Conservation (phyloP, 2,113 vertebrate genomes). For the Lophotis ruficrista region DNA sequence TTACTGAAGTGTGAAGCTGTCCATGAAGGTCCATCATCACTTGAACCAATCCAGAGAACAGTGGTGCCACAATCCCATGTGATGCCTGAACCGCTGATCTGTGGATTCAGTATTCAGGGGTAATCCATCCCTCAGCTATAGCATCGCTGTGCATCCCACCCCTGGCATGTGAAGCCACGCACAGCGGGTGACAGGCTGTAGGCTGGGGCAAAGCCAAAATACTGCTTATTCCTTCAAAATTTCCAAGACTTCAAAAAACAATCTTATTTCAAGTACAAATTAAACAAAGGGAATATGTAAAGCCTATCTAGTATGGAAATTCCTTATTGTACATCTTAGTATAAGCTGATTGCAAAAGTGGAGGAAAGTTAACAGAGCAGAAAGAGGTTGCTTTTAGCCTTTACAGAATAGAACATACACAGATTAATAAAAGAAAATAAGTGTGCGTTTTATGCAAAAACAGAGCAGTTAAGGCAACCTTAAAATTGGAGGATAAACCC, state of each 20-base stretch:
- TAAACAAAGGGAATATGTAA: neutral
- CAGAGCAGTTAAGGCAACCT: neutral
- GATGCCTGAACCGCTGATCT: neutral
- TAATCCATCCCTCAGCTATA: neutral
- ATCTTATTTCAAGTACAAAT: neutral
- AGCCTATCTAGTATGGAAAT: neutral
- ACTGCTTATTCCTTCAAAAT: neutral
- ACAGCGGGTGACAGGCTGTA: neutral
- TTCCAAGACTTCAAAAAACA: neutral
- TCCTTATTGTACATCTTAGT: neutral
- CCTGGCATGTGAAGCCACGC: accelerated
- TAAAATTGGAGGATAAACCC: neutral
- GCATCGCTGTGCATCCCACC: neutral
- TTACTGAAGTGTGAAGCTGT: neutral
- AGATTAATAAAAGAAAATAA: neutral
- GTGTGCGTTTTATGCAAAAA: neutral
- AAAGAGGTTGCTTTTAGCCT: neutral
- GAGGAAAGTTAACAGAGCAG: neutral
- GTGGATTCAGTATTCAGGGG: neutral
- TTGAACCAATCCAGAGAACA: accelerated
- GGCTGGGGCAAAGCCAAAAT: neutral
- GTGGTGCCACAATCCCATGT: neutral
- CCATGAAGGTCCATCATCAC: neutral
- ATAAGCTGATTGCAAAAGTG: neutral
- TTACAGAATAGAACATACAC: neutral